Percentiles rank a stretch among this genome's conserved stretches.
These are phyloP conservation scores for Arctia plantaginis DNA, from an alignment of 2,888 invertebrate genomes.

Conservation along the genomic window DNA sequence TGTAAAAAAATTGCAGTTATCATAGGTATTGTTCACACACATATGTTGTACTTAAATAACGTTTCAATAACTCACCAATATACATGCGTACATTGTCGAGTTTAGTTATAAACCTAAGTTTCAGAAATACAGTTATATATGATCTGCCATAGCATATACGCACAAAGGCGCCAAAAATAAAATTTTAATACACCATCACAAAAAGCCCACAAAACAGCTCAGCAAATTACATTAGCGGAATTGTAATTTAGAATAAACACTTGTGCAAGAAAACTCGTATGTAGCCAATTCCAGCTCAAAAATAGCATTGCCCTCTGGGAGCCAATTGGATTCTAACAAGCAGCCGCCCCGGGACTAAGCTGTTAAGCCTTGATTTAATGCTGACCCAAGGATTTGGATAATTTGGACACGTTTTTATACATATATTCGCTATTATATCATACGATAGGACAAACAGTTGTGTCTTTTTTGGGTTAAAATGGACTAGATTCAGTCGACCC, in stretches of 20 bases:
- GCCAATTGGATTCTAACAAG: slow-evolving; percentile 53
- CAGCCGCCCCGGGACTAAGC: slow-evolving; percentile 39
- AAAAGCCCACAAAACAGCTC: not conserved
- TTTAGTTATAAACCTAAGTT: not conserved
- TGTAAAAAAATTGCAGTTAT: not conserved
- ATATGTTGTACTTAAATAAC: too few species aligned
- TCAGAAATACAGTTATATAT: not conserved
- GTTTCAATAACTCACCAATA: too few species aligned
- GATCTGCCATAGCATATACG: not conserved
- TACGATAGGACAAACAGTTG: too few species aligned
- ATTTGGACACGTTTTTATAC: slow-evolving; percentile 32
- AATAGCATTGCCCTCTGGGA: slow-evolving; percentile 32
- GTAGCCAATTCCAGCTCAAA: slow-evolving; percentile 35
- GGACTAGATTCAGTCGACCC: too few species aligned
- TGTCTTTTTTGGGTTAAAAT: not conserved
- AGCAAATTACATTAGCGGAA: not conserved
- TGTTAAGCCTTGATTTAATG: slow-evolving; percentile 52
- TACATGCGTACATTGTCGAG: not conserved
- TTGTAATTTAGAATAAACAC: slow-evolving; percentile 6
- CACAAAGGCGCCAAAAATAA: not conserved
- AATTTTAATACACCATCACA: not conserved
- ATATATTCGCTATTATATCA: not conserved
- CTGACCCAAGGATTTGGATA: slow-evolving; percentile 40
- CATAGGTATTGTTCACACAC: not conserved
- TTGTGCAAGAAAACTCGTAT: slow-evolving; percentile 12